A percentile compares a stretch with the other conserved stretches of the same genome.
Conservation (phyloP, 2,797 vertebrate species). For the Gorsachius magnificus region DNA sequence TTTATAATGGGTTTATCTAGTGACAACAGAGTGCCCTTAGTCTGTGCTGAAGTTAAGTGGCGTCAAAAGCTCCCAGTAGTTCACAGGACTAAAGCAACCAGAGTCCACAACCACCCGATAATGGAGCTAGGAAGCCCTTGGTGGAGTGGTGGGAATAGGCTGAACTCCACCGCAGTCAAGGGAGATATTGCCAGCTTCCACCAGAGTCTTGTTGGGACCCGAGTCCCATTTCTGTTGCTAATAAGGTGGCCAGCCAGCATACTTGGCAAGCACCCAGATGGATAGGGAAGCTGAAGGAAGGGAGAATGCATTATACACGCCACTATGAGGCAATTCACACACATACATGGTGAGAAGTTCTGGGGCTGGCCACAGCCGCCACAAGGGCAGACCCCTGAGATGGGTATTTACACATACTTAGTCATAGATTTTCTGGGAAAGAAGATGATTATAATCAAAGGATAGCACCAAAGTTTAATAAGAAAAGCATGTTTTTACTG, state of each 20-base stretch:
- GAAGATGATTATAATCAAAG: constrained; percentile 4
- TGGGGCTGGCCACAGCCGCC: neutral
- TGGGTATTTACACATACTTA: constrained; percentile 8
- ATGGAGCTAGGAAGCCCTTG: neutral
- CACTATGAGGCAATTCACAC: neutral
- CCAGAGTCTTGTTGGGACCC: neutral
- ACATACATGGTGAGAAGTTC: neutral
- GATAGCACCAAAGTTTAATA: neutral
- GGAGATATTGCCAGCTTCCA: neutral
- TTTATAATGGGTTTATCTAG: neutral
- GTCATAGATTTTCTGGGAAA: constrained; percentile 2
- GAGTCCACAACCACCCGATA: neutral
- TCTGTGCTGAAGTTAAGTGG: neutral
- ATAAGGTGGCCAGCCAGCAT: neutral
- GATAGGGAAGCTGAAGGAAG: neutral
- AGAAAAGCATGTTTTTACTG: constrained; percentile 29
- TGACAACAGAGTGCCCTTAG: neutral
- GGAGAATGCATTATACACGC: neutral
- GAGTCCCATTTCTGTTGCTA: neutral
- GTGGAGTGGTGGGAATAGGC: neutral
- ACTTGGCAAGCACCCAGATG: neutral
- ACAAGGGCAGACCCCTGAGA: neutral
- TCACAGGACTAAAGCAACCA: neutral
- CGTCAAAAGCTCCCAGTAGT: neutral
- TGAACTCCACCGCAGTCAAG: neutral